Percentiles rank a stretch among this genome's conserved stretches.
Conservation (phyloP, 2,888 invertebrate genomes). For the Dryobota labecula region DNA sequence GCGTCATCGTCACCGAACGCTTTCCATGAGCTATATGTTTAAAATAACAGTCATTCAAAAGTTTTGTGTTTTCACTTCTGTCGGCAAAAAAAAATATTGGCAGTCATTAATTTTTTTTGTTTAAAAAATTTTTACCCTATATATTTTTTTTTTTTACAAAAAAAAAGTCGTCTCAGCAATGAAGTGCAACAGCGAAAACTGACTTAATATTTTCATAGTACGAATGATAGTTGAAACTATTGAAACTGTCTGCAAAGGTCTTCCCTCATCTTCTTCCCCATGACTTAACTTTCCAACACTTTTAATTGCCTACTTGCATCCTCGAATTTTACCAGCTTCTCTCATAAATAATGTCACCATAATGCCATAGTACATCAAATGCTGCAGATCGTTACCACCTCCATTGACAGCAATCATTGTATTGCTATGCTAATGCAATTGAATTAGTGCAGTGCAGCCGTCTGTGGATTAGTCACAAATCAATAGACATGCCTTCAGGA, state of each 20-base stretch:
- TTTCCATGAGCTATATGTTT: too few relatives aligned
- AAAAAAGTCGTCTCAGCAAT: background rate
- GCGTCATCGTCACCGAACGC: too few relatives aligned
- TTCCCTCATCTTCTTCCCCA: background rate
- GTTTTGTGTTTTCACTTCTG: too few relatives aligned
- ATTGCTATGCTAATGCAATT: slow-evolving; percentile 54
- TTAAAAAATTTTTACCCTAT: too few relatives aligned
- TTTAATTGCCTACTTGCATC: background rate
- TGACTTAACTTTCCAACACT: background rate
- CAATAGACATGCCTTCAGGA: slow-evolving; percentile 49
- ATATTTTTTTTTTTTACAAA: too few relatives aligned
- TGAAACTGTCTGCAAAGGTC: background rate
- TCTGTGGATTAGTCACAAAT: slow-evolving; percentile 52
- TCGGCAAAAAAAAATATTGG: too few relatives aligned
- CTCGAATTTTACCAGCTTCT: background rate
- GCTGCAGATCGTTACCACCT: slow-evolving; percentile 9
- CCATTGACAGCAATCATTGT: slow-evolving; percentile 27
- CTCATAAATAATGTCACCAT: background rate
- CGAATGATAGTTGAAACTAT: background rate
- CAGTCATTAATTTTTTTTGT: too few relatives aligned
- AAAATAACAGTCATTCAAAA: too few relatives aligned
- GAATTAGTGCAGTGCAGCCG: slow-evolving; percentile 45
- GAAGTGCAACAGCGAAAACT: background rate
- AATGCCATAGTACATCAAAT: background rate
- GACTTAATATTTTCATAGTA: background rate